Evolutionary conservation across 2,113 vertebrate species (phyloP), one percentile per base, ranked within the genome.

Genomic region (rabbit (Oryctolagus cuniculus)): DNA sequence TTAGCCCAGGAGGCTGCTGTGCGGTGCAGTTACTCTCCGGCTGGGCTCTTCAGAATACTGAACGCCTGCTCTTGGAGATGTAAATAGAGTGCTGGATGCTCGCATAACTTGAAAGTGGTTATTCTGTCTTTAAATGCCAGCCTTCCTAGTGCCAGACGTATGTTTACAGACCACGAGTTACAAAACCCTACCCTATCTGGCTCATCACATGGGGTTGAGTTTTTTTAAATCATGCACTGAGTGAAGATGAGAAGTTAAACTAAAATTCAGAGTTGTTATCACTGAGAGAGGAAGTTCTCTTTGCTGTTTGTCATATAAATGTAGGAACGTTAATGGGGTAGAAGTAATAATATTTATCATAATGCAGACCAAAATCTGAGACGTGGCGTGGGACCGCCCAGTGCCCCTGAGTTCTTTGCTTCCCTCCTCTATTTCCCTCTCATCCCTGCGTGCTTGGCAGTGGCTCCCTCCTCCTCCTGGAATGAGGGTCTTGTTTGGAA

Each of bases 351-450:
- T 3, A n/a, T 63, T 81, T 29, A 16, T 27, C 61, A 29, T 15
- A 53, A 67, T 67, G 10, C 51, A 36, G 29, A 21, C 31, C 44
- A 34, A 29, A 78, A 38, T 49, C 22, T 53, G 24, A 89, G 51
- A 9, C 5, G 11, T 51, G 7, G 36, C 63, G 75, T 27, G 2
- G 21, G 74, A 55, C 31, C 69, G 38, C 44, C 27, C 27, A 51
- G 19, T 58, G 55, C 55, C 55, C 17, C 19, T 15, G 5, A 34
- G 31, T 17, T 13, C 3, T 9, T 25, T 12, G n/a, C 61, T 78
- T 89, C 5, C 4, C 58, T 9, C 31, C 66, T n/a, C 13, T 31
- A 15, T 6, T 1, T 2, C 25, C 21, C 10, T 1, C 7, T 1
- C 44, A 31, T 17, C 55, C 17, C 19, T 19, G 4, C 5, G 6